Evolutionary conservation across 2,797 vertebrate genomes (phyloP).

Genomic region (Siniperca scherzeri): DNA sequence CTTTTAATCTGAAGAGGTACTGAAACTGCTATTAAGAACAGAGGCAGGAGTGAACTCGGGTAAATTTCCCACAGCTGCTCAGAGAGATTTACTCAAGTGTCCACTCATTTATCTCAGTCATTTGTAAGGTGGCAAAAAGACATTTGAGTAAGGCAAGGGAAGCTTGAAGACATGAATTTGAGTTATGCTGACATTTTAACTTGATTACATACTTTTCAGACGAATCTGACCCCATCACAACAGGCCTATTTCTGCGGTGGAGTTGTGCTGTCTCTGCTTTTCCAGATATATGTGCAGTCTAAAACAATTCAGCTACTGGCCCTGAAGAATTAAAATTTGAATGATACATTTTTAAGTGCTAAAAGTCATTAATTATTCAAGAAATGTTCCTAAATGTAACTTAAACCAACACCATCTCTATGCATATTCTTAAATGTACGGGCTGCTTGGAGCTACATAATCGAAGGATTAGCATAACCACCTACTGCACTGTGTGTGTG

Average conservation of each 20-base stretch:
- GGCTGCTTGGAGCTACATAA: conserved; percentile 57
- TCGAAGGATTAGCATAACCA: conserved; percentile 59
- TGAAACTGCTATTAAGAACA: conserved; percentile 36
- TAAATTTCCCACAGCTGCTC: conserved; percentile 19
- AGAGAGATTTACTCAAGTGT: conserved; percentile 22
- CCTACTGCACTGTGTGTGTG: conserved; percentile 31
- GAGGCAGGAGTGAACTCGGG: neutral
- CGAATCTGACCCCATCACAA: conserved; percentile 39
- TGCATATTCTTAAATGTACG: conserved; percentile 64
- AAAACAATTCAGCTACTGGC: conserved; percentile 46
- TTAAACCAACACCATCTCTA: conserved; percentile 42
- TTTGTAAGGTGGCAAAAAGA: conserved; percentile 29
- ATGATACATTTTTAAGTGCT: conserved; percentile 56
- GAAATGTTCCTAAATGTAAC: conserved; percentile 53
- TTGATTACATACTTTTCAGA: conserved; percentile 35
- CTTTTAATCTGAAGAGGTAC: conserved; percentile 43
- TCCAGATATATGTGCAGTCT: conserved; percentile 34
- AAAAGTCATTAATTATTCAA: conserved; percentile 63
- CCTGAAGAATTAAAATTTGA: conserved; percentile 49
- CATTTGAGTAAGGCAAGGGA: conserved; percentile 3
- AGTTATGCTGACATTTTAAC: conserved; percentile 25
- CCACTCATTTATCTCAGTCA: conserved; percentile 27
- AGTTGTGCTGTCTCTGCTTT: conserved; percentile 39
- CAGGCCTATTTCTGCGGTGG: neutral
- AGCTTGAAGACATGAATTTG: conserved; percentile 26